phyloP scores from a whole-genome alignment of 1,140 invertebrate genomes.

The Trichonephila clavata region DNA sequence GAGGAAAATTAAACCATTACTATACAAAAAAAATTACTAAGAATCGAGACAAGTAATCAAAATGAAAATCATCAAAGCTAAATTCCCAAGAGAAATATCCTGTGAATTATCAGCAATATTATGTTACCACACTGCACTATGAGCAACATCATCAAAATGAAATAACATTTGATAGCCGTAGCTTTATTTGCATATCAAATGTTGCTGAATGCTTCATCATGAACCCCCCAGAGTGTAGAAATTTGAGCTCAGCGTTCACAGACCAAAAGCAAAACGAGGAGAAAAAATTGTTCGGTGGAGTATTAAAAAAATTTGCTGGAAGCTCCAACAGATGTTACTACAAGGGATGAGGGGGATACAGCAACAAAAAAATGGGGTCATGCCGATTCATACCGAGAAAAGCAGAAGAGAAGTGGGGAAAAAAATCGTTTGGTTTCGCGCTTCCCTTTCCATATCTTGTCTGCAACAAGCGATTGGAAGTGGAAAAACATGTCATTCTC shows the following conservation, averaged over 20 bases:
- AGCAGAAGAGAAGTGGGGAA: neutral
- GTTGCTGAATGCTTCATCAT: constrained; percentile 10
- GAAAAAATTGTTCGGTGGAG: neutral
- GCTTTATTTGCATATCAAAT: constrained; percentile 6
- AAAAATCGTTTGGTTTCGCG: neutral
- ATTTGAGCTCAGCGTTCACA: constrained; percentile 25
- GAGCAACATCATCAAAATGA: neutral
- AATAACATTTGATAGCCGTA: neutral
- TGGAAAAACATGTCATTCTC: constrained; percentile 71
- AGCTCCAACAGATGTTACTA: constrained; percentile 63
- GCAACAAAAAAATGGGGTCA: constrained; percentile 44
- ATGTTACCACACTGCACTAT: neutral
- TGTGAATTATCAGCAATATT: neutral
- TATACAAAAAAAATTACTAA: too few species aligned
- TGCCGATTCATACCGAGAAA: neutral
- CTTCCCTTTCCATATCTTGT: constrained; percentile 67
- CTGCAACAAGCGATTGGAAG: constrained; percentile 71
- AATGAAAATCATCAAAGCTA: neutral
- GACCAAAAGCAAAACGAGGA: neutral
- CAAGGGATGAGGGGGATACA: neutral
- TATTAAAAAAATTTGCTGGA: neutral
- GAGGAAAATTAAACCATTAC: neutral
- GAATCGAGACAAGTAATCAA: too few species aligned
- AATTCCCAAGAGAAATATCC: neutral
- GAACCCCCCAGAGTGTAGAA: neutral